phyloP scores from a whole-genome alignment of 2,113 vertebrate species.

The Choloepus hoffmanni region DNA sequence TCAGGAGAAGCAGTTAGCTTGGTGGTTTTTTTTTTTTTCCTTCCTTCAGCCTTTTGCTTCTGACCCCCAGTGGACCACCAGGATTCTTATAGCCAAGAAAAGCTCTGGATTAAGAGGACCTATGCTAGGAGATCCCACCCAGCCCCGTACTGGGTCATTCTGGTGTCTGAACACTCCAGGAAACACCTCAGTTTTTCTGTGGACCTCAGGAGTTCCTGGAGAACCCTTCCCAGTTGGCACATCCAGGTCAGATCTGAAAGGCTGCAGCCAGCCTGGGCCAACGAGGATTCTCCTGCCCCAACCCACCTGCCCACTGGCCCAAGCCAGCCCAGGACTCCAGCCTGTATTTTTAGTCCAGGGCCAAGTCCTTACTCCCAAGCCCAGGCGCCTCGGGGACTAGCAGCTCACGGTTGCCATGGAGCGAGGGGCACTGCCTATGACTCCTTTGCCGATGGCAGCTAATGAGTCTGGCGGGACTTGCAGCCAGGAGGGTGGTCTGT shows the following conservation, averaged over 20 bases:
- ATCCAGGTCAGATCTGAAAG: background rate
- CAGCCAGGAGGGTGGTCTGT: rapidly evolving
- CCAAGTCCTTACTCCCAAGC: background rate
- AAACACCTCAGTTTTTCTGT: background rate
- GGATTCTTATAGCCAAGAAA: background rate
- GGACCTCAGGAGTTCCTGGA: background rate
- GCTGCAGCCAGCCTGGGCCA: background rate
- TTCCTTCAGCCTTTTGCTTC: background rate
- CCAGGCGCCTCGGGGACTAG: background rate
- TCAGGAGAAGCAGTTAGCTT: background rate
- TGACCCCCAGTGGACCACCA: background rate
- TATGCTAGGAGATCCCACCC: background rate
- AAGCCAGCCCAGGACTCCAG: background rate
- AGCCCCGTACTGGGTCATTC: background rate
- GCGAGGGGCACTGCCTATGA: background rate
- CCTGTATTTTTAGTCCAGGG: rapidly evolving
- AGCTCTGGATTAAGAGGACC: background rate
- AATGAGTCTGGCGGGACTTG: background rate
- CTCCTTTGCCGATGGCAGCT: background rate
- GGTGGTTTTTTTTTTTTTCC: background rate
- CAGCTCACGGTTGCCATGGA: background rate
- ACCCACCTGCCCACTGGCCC: background rate
- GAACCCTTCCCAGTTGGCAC: background rate
- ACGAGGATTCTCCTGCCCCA: background rate
- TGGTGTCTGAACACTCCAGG: background rate